Base-by-base conservation (phyloP, 2,113 vertebrate genomes). In the Petrocephalus microphthalmus region DNA sequence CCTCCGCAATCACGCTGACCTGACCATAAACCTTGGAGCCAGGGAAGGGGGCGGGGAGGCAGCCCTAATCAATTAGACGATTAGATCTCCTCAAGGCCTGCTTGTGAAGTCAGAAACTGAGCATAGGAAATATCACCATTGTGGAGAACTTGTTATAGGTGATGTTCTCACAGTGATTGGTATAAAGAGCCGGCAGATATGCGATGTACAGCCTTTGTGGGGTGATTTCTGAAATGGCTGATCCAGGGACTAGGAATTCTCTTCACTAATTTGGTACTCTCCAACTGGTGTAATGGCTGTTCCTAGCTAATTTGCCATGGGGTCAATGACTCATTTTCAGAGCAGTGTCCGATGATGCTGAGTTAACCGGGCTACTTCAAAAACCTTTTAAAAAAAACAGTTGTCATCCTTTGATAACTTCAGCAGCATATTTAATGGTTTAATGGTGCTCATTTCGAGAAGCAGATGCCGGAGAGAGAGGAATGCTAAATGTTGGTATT, bases 251-350 rank as follows among this genome's bases (percentile, higher is more conserved):
- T 5, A 0, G 56, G 56, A 49, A 19, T 45, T n/a, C 11, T 54
- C 54, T 87, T 47, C 22, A 54, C 33, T 85, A 53, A 85, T 54
- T 37, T 33, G 20, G 1, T 60, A 10, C 85, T 87, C 54, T 64
- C 54, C 33, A 2, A 25, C 37, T n/a, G 8, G 85, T 45, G 47
- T n/a, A 87, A 25, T 67, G 90, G 85, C 87, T 91, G 90, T 92
- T 92, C 91, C 90, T 90, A 91, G 54, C 92, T 91, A 90, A 93
- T 94, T 93, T 92, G 90, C 88, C 22, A 25, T 49, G 17, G 60
- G 45, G 22, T n/a, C 3, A 67, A 87, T 8, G 10, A 20, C 2
- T 71, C 37, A 67, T 87, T 87, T 8, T 29, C 25, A 56, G 22
- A n/a, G 17, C 56, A 60, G 33, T 86, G 56, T 42, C 11, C 49